Base-by-base conservation (phyloP, 2,888 invertebrate species). In the Ferdinandea cuprea region DNA sequence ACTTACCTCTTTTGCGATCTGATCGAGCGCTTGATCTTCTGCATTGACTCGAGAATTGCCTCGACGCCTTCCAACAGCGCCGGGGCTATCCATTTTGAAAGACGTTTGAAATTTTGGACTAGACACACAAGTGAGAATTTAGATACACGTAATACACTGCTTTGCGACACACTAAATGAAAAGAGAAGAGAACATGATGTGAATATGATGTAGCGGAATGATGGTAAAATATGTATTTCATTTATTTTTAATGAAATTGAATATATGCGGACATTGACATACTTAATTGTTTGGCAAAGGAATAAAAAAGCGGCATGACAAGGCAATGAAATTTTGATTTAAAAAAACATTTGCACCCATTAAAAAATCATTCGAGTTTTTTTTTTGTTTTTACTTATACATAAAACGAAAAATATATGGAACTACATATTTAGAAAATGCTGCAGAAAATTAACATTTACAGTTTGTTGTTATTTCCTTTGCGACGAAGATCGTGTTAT, bases 21-120 rank as follows among this genome's bases (percentile, higher is more conserved):
- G 97, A 92, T 98, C 98, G 74, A 99, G 94, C 58, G 98, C 98
- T 91, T 98, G 97, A 92, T 99, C 98, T 92, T 99, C 99, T n/a
- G 98, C 98, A 87, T 91, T 91, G 88, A 97, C 96, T 92, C 97
- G 96, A 86, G 95, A 92, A 91, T 95, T 94, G 92, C 95, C 93
- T 92, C 96, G 94, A 92, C 96, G 93, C 91, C 96, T 93, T 89
- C 94, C 94, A 85, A 90, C 89, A 85, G 89, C 89, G 86, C 88
- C 89, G 86, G 89, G 88, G 85, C 88, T 89, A 86, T 91, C 91
- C 91, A 91, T 91, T 84, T 85, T 86, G 80, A 72, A 76, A 69
- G 83, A 65, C 76, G 77, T 83, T 78, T 63, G 54, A 32, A 83
- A 78, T 83, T 72, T 78, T 78, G 72, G 63, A 78, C 78, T 83